Evolutionary conservation across 2,797 vertebrate species (phyloP), one percentile per base, ranked within the genome.

Genomic region (Sebastes iracundus): DNA sequence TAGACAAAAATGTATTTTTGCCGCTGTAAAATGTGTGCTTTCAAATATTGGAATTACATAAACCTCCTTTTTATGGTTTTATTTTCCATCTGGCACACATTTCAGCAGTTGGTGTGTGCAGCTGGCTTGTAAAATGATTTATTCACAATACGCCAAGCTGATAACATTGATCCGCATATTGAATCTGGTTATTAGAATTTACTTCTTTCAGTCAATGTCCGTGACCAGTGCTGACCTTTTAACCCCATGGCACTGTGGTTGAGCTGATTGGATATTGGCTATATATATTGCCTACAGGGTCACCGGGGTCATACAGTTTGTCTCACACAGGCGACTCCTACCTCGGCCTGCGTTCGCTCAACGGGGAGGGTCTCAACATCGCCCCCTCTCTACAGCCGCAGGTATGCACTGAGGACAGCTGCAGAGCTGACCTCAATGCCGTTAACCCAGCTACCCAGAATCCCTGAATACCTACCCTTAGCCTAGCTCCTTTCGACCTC

Each of bases 231-330:
- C 46, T 84, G 49, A 89, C 67, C 75, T 83, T 75, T 63, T 90
- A 65, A 87, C 80, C 82, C 77, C 60, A 32, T 59, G 72, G 70
- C 83, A 73, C 66, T 69, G 28, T 83, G 82, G 69, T 86, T 55
- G 80, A 81, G 82, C 90, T 93, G 89, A 93, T 87, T 83, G 87
- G 88, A 88, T 91, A 90, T 87, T 84, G 90, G 91, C 90, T 93
- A 84, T 83, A 80, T 91, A 86, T 90, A 84, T 92, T 93, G 82
- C 91, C 91, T 87, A 62, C 95, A 97, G 96, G 95, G 92, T 96
- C 96, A 72, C 94, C 95, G 69, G 94, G 94, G 91, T 96, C 96
- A 87, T 96, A 95, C 91, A 95, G 94, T 80, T 95, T 97, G 94
- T 95, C 96, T 88, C 94, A 95, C 87, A 89, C 96, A 67, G 93